Conservation (phyloP, 2,113 vertebrate species). For the Prunella fulvescens region DNA sequence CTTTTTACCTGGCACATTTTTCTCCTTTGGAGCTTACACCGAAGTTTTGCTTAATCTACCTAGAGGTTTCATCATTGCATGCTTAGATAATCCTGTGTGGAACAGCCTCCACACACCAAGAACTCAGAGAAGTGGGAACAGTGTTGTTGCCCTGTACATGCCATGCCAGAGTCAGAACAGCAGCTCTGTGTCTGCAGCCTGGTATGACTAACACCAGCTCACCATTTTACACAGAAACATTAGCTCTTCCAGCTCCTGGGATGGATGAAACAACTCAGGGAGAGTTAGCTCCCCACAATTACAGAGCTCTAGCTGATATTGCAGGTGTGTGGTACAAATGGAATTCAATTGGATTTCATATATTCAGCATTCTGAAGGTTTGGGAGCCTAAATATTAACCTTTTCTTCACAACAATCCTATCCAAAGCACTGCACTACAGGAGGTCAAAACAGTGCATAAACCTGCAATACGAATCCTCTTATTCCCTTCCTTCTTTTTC, state of each 20-base stretch:
- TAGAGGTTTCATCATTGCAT: not conserved
- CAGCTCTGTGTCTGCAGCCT: not conserved
- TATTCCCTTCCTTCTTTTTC: not conserved
- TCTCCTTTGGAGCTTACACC: not conserved
- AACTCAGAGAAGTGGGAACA: not conserved
- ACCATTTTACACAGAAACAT: not conserved
- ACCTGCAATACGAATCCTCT: not conserved
- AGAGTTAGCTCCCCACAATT: not conserved
- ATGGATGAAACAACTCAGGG: not conserved
- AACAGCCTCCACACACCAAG: not conserved
- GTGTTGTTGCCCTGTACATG: not conserved
- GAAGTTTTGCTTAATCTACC: not conserved
- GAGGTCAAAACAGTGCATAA: not conserved
- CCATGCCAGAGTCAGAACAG: not conserved
- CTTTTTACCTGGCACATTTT: not conserved
- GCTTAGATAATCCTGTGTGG: not conserved
- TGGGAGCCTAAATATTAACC: not conserved
- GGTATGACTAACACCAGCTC: not conserved
- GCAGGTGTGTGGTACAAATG: not conserved
- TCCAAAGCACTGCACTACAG: not conserved
- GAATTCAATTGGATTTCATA: not conserved
- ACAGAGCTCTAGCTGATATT: not conserved
- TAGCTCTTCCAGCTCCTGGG: not conserved
- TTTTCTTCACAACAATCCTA: not conserved
- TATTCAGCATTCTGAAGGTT: not conserved